Conservation (phyloP, 2,797 vertebrate species). For the Buceros bicornis region DNA sequence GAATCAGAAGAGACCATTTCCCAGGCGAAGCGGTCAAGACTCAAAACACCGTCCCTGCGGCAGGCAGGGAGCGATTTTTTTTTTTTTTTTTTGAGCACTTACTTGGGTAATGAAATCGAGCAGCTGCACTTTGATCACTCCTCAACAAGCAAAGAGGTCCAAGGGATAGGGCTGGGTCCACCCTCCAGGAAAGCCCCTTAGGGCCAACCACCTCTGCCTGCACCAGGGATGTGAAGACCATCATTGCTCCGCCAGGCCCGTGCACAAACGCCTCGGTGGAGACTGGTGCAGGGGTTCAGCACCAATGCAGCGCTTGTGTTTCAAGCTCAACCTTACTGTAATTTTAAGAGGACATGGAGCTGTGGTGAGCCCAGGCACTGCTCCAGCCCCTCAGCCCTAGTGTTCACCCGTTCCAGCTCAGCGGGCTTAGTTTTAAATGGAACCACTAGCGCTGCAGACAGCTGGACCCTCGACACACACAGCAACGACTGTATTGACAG, state of each 20-base stretch:
- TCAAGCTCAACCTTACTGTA: background rate
- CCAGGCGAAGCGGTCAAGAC: background rate
- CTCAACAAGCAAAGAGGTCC: background rate
- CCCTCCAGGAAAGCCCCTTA: background rate
- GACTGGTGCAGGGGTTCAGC: rapidly evolving
- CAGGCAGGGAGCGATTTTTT: background rate
- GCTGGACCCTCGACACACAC: background rate
- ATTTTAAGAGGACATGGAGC: background rate
- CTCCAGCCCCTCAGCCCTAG: background rate
- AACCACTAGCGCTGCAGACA: rapidly evolving
- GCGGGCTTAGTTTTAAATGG: background rate
- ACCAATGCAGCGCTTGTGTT: rapidly evolving
- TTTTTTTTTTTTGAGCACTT: background rate
- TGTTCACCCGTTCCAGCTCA: background rate
- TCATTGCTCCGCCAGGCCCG: rapidly evolving
- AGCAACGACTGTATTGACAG: background rate
- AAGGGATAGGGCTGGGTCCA: background rate
- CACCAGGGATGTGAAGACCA: rapidly evolving
- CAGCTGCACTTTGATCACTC: background rate
- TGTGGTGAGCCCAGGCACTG: rapidly evolving
- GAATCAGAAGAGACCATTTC: conserved; percentile 55
- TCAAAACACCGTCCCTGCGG: background rate
- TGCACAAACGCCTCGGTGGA: background rate
- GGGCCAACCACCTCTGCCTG: background rate
- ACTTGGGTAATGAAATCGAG: background rate